These are phyloP conservation scores for Pogonophryne albipinna DNA, from an alignment of 2,797 vertebrate species.

Conservation along the genomic window DNA sequence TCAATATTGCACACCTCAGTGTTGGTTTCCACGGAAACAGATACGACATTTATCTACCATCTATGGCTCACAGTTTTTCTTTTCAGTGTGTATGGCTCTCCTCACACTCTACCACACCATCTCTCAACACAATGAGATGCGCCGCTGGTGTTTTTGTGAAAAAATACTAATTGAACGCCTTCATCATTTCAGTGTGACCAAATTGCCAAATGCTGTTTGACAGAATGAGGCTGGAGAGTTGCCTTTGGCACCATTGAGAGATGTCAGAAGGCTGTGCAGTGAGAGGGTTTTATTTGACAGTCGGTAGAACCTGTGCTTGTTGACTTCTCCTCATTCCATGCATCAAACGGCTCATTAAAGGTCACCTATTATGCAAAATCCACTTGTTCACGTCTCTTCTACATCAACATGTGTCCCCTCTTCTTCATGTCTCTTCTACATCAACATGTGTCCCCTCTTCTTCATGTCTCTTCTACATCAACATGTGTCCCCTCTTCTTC, in stretches of 20 bases:
- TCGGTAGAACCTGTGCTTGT: constrained; percentile 38
- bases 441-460: too few species aligned
- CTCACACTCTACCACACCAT: constrained; percentile 16
- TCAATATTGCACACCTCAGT: constrained; percentile 18
- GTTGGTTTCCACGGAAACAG: constrained; percentile 30
- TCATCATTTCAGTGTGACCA: constrained; percentile 62
- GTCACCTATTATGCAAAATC: too few species aligned
- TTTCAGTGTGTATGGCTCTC: constrained; percentile 7
- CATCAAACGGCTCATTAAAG: constrained; percentile 22
- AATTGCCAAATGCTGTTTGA: constrained; percentile 65
- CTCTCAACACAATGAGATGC: constrained; percentile 27
- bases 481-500: too few species aligned
- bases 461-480: too few species aligned
- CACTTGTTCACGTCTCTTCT: too few species aligned
- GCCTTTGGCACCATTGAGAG: constrained; percentile 56
- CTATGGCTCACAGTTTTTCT: not conserved
- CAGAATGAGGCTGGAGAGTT: constrained; percentile 68
- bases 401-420: too few species aligned
- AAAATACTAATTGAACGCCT: constrained; percentile 36
- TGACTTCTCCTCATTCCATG: constrained; percentile 33
- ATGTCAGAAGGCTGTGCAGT: constrained; percentile 55
- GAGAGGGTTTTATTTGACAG: constrained; percentile 58
- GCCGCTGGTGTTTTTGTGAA: constrained; percentile 22
- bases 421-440: too few species aligned
- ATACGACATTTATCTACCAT: constrained; percentile 9